Percentiles rank a stretch among this genome's conserved stretches.
Conservation (phyloP, 2,888 invertebrate genomes). For the Pherbina coryleti region DNA sequence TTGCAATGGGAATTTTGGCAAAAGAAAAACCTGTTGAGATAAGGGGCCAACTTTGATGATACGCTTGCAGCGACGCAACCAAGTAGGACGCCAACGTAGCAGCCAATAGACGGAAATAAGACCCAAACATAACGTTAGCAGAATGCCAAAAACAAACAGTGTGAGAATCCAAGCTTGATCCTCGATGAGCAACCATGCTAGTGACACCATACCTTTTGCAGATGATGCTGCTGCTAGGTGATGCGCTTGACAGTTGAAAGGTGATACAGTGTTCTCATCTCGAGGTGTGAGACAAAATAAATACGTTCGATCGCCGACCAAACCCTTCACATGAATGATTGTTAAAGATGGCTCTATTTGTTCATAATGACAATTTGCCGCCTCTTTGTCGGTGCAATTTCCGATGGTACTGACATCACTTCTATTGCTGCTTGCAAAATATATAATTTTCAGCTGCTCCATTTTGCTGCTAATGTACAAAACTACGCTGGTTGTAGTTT, state of each 20-base stretch:
- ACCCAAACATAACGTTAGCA: constrained; percentile 52
- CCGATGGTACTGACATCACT: background rate
- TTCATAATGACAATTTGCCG: background rate
- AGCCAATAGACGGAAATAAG: constrained; percentile 45
- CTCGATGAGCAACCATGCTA: constrained; percentile 53
- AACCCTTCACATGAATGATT: constrained; percentile 11
- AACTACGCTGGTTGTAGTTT: constrained; percentile 1
- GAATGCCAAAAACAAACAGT: constrained; percentile 45
- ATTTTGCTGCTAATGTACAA: background rate
- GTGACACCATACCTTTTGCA: too few species aligned
- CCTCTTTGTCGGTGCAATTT: background rate
- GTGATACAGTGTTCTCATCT: constrained; percentile 43
- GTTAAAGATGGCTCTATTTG: background rate
- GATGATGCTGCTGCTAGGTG: background rate
- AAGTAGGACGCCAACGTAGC: constrained; percentile 52
- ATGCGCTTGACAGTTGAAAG: constrained; percentile 57
- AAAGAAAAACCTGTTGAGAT: constrained; percentile 46
- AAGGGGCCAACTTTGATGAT: constrained; percentile 36
- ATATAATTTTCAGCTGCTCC: constrained; percentile 22
- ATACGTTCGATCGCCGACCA: constrained; percentile 48
- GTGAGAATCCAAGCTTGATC: constrained; percentile 47
- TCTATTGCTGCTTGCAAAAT: constrained; percentile 13
- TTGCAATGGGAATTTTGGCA: constrained; percentile 42
- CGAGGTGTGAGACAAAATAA: constrained; percentile 54
- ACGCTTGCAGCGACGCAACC: constrained; percentile 51